Conservation (phyloP, 1,140 invertebrate genomes). For the Gryllus bimaculatus region DNA sequence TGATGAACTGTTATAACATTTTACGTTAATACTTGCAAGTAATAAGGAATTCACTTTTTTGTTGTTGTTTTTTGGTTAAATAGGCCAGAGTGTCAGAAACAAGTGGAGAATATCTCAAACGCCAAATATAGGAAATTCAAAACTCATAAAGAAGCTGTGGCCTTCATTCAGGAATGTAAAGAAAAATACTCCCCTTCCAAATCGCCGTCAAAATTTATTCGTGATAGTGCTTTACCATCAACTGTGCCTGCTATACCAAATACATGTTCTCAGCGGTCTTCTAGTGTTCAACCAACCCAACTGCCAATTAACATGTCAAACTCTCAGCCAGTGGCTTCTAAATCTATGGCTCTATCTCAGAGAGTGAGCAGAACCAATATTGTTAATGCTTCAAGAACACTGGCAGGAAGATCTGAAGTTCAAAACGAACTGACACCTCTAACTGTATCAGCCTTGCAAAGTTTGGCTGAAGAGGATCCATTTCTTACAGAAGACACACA, state of each 20-base stretch:
- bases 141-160: constrained; percentile 9
- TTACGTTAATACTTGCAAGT: neutral
- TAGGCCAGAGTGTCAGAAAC: constrained; percentile 7
- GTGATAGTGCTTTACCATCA: neutral
- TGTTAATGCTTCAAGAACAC: neutral
- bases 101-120: neutral
- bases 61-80: neutral
- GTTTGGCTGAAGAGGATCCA: neutral
- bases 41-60: neutral
- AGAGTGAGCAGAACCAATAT: neutral
- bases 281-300: neutral
- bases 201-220: neutral
- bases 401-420: neutral
- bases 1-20: neutral
- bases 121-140: constrained; percentile 15
- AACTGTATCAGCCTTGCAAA: neutral
- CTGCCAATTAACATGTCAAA: neutral
- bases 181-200: neutral
- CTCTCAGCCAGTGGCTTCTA: neutral
- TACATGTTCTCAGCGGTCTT: neutral
- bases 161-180: constrained; percentile 7
- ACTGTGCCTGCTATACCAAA: neutral
- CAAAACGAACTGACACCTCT: neutral
- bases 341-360: neutral
- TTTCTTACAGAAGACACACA: neutral